These are phyloP conservation scores for Drosophila nebulosa DNA, from an alignment of 1,140 invertebrate species.

Conservation along the genomic window DNA sequence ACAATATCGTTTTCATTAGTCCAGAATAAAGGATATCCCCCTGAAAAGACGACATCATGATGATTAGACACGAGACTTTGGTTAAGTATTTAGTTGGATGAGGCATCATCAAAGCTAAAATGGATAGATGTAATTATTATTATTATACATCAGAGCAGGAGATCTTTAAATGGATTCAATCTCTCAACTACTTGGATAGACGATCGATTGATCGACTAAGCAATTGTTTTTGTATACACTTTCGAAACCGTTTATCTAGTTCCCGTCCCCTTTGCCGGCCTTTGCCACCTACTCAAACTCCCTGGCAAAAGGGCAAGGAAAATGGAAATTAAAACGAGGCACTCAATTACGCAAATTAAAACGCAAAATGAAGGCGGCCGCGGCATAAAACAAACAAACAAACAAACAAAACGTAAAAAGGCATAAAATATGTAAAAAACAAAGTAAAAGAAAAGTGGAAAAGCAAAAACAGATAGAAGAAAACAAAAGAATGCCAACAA, in stretches of 20 bases:
- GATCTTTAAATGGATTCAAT: too few relatives aligned
- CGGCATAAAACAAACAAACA: constrained; percentile 46
- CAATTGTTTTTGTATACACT: neutral
- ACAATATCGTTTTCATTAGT: too few relatives aligned
- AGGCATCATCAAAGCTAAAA: too few relatives aligned
- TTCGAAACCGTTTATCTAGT: neutral
- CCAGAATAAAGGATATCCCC: too few relatives aligned
- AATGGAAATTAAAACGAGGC: constrained; percentile 73
- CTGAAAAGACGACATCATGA: too few relatives aligned
- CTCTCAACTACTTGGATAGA: too few relatives aligned
- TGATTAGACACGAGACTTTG: too few relatives aligned
- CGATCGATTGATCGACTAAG: too few relatives aligned
- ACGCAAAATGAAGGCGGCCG: constrained; percentile 59
- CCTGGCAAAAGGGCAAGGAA: constrained; percentile 2
- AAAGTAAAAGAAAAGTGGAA: constrained; percentile 20
- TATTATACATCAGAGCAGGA: too few relatives aligned
- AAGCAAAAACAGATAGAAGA: constrained; percentile 27
- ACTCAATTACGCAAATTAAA: constrained; percentile 79
- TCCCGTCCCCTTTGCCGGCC: neutral
- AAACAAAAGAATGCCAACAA: constrained; percentile 53
- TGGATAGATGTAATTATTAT: too few relatives aligned
- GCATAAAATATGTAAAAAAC: constrained; percentile 30
- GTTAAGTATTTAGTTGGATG: too few relatives aligned
- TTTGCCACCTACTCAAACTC: neutral
- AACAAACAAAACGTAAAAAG: constrained; percentile 6